phyloP scores from a whole-genome alignment of 2,113 vertebrate genomes.

The Triplophysa dalaica region DNA sequence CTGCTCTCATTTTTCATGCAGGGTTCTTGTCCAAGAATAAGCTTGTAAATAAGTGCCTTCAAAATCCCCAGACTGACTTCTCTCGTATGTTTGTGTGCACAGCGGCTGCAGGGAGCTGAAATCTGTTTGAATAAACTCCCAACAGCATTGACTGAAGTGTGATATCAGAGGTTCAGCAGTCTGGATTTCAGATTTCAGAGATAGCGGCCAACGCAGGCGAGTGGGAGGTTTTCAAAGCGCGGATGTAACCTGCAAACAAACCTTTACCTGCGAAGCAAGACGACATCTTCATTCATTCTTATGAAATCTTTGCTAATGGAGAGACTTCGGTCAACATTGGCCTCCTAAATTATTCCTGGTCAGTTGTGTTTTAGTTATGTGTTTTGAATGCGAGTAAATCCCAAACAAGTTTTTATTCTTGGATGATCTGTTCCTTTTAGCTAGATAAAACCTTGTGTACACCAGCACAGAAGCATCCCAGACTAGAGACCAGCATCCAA shows the following conservation, averaged over 20 bases:
- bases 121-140: constrained; percentile 52
- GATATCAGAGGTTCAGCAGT: constrained; percentile 42
- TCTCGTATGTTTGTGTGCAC: constrained; percentile 14
- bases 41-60: constrained; percentile 38
- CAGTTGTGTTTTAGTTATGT: no score
- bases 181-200: background rate
- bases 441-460: no score
- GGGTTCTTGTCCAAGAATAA: background rate
- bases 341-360: no score
- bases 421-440: no score
- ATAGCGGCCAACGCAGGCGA: background rate
- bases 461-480: no score
- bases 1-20: constrained; percentile 22
- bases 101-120: constrained; percentile 16
- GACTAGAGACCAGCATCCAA: no score
- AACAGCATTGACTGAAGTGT: constrained; percentile 42
- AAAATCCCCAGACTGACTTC: constrained; percentile 21
- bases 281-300: background rate
- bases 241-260: background rate
- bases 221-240: background rate
- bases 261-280: background rate
- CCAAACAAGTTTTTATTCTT: no score
- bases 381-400: no score
- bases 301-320: background rate
- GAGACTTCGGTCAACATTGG: no score